phyloP scores from a whole-genome alignment of 2,888 invertebrate genomes.

The Cheiracanthium punctorium region DNA sequence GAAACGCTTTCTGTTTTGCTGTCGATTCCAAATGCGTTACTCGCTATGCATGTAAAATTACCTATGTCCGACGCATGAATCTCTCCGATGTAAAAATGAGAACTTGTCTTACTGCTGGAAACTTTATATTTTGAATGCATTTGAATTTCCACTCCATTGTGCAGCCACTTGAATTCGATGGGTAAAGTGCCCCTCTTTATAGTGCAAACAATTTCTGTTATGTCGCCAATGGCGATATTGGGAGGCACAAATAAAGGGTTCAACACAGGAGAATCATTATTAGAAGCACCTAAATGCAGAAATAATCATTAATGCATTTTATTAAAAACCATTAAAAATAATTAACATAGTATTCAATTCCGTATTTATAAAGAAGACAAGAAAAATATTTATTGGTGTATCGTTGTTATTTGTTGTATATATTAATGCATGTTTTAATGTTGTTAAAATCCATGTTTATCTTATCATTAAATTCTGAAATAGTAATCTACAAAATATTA shows the following conservation, averaged over 20 bases:
- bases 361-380: too few relatives aligned
- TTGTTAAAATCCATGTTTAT: too few relatives aligned
- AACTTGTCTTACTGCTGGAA: constrained; percentile 8
- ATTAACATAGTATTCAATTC: too few relatives aligned
- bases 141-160: constrained; percentile 25
- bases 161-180: constrained; percentile 42
- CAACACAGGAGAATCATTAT: constrained; percentile 29
- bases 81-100: constrained; percentile 31
- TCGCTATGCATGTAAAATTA: constrained; percentile 62
- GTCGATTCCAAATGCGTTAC: constrained; percentile 36
- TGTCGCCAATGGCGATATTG: constrained; percentile 48
- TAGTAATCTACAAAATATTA: too few relatives aligned
- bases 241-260: constrained; percentile 44
- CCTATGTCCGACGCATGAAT: constrained; percentile 48
- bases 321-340: too few relatives aligned
- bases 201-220: constrained; percentile 33
- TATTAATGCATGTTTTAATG: too few relatives aligned
- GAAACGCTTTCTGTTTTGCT: constrained; percentile 10
- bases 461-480: too few relatives aligned
- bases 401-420: too few relatives aligned
- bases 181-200: constrained; percentile 56
- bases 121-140: constrained; percentile 24
- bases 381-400: too few relatives aligned
- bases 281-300: too few relatives aligned
- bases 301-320: too few relatives aligned